These are phyloP conservation scores for Pteropus alecto DNA, from an alignment of 2,113 vertebrate genomes.

Conservation along the genomic window DNA sequence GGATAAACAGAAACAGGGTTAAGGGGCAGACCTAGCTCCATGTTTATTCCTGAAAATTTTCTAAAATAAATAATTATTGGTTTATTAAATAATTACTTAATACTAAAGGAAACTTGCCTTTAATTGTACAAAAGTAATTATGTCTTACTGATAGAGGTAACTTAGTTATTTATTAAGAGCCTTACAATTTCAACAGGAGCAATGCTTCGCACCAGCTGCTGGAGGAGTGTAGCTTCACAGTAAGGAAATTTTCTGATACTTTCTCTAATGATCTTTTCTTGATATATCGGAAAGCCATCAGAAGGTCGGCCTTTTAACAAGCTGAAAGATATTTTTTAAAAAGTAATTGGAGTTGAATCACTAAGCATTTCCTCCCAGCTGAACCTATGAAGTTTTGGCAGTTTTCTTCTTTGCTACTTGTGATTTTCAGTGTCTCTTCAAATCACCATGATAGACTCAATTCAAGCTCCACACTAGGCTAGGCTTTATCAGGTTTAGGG, in stretches of 20 bases:
- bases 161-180: not conserved
- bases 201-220: slow-evolving; percentile 97
- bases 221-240: slow-evolving; percentile 94
- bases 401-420: not conserved
- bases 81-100: not conserved
- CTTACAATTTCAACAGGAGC: slow-evolving; percentile 98
- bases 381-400: not conserved
- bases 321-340: slow-evolving; percentile 79
- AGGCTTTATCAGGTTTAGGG: not conserved
- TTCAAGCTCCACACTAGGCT: not conserved
- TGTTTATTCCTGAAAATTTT: not conserved
- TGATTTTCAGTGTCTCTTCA: not conserved
- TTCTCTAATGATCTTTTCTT: slow-evolving; percentile 96
- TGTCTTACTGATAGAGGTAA: not conserved
- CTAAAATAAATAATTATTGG: not conserved
- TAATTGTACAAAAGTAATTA: not conserved
- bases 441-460: not conserved
- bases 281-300: slow-evolving; percentile 94
- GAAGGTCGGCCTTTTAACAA: slow-evolving; percentile 93
- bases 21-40: not conserved
- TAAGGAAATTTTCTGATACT: slow-evolving; percentile 97
- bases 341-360: not conserved
- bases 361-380: not conserved
- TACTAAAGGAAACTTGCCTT: not conserved
- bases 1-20: not conserved